Conservation (phyloP, 2,113 vertebrate species). For the Leptodactylus fuscus region DNA sequence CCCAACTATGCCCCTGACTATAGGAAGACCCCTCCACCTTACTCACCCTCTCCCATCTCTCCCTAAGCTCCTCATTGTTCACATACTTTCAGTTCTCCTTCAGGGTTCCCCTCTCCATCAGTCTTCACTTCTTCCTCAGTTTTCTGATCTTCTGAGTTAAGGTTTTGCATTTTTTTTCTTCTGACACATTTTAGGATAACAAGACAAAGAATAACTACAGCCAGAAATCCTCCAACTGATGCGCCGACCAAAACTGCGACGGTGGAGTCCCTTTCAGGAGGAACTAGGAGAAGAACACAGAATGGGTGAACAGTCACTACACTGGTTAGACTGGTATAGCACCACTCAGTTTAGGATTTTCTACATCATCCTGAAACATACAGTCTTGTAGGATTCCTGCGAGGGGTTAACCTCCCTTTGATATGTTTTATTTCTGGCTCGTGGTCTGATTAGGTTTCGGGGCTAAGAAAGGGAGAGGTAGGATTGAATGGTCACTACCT, state of each 20-base stretch:
- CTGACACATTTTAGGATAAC: slow-evolving; percentile 93
- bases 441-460: no score
- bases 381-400: no score
- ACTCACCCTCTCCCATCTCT: slow-evolving; percentile 12
- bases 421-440: no score
- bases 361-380: no score
- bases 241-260: slow-evolving; percentile 93
- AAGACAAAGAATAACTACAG: slow-evolving; percentile 91
- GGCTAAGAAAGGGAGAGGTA: no score
- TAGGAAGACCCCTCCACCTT: neutral
- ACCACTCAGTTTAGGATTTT: no score
- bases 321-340: neutral
- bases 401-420: no score
- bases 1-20: neutral
- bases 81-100: slow-evolving; percentile 89
- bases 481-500: no score
- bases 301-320: no score
- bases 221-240: slow-evolving; percentile 90
- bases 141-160: slow-evolving; percentile 93
- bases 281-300: slow-evolving; percentile 74
- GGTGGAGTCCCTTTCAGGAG: slow-evolving; percentile 89
- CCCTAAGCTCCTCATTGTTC: neutral
- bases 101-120: slow-evolving; percentile 85
- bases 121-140: slow-evolving; percentile 95
- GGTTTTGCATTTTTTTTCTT: slow-evolving; percentile 91